Conservation (phyloP, 2,888 invertebrate species). For the Frankliniella intonsa region DNA sequence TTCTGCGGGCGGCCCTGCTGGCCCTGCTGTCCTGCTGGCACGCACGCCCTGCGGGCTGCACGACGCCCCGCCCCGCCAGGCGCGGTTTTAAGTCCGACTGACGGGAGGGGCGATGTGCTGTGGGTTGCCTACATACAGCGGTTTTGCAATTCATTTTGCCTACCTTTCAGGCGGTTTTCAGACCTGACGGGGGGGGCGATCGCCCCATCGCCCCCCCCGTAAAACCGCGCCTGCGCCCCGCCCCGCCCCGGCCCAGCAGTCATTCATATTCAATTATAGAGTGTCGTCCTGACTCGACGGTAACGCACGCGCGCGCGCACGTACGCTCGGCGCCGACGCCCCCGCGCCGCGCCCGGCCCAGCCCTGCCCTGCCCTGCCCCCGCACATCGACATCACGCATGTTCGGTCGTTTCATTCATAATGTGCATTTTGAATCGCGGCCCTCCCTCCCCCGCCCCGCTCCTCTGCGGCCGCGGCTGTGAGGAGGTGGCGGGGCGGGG, state of each 20-base stretch:
- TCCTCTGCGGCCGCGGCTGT: not conserved
- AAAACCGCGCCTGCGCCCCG: too few relatives aligned
- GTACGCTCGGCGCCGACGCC: not conserved
- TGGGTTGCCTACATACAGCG: too few relatives aligned
- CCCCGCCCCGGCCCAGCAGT: not conserved
- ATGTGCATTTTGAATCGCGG: slow-evolving; percentile 20
- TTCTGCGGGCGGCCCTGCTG: not conserved
- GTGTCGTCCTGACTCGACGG: not conserved
- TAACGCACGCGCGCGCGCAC: not conserved
- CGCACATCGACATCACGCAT: not conserved
- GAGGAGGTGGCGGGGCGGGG: not conserved
- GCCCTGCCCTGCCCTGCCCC: not conserved
- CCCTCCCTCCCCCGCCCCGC: not conserved
- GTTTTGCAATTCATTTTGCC: too few relatives aligned
- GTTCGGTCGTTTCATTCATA: not conserved
- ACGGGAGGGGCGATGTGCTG: too few relatives aligned
- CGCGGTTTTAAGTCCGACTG: too few relatives aligned
- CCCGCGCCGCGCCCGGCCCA: not conserved
- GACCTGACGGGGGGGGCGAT: too few relatives aligned
- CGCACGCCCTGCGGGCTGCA: slow-evolving; percentile 2
- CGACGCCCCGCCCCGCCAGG: not conserved
- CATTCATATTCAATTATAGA: slow-evolving; percentile 14
- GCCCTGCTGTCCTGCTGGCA: not conserved
- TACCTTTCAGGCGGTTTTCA: too few relatives aligned
- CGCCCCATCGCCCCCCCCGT: not conserved